phyloP scores from a whole-genome alignment of 1,140 invertebrate species.

The Harlomillsia oculata region DNA sequence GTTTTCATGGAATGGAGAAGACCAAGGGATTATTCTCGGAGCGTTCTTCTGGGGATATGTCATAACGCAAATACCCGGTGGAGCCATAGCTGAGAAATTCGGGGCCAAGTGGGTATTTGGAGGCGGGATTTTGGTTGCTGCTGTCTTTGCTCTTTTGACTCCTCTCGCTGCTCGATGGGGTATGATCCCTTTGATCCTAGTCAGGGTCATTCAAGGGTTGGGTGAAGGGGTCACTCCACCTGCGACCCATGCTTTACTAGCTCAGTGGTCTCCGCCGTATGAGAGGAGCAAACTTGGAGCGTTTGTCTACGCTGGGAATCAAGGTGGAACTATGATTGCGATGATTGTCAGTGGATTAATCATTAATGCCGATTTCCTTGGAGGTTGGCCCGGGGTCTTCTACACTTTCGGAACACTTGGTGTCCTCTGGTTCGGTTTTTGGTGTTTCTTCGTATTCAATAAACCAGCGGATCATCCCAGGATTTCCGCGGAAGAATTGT shows the following conservation, averaged over 20 bases:
- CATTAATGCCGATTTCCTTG: conserved; percentile 48
- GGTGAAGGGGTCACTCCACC: conserved; percentile 57
- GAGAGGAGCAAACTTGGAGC: conserved; percentile 36
- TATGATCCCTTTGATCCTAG: conserved; percentile 47
- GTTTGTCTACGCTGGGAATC: conserved; percentile 37
- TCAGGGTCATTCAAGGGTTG: conserved; percentile 77
- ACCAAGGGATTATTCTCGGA: conserved; percentile 56
- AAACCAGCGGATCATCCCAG: conserved; percentile 61
- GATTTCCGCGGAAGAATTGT: conserved; percentile 56
- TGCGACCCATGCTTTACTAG: conserved; percentile 33
- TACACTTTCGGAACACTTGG: conserved; percentile 73
- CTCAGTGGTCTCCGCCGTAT: conserved; percentile 37
- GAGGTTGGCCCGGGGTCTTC: conserved; percentile 68
- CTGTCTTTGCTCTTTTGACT: conserved; percentile 53
- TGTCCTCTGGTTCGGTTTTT: conserved; percentile 59
- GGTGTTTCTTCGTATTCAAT: conserved; percentile 65
- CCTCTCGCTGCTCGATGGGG: conserved; percentile 34
- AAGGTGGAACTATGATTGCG: conserved; percentile 68
- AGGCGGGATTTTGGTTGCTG: conserved; percentile 73
- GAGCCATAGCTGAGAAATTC: conserved; percentile 70
- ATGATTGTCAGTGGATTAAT: conserved; percentile 60
- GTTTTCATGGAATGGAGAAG: conserved; percentile 55
- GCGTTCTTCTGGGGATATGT: conserved; percentile 57
- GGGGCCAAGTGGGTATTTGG: conserved; percentile 76
- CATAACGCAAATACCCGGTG: conserved; percentile 64